These are phyloP conservation scores for Archivesica marissinica DNA, from an alignment of 1,140 invertebrate genomes.

Conservation along the genomic window DNA sequence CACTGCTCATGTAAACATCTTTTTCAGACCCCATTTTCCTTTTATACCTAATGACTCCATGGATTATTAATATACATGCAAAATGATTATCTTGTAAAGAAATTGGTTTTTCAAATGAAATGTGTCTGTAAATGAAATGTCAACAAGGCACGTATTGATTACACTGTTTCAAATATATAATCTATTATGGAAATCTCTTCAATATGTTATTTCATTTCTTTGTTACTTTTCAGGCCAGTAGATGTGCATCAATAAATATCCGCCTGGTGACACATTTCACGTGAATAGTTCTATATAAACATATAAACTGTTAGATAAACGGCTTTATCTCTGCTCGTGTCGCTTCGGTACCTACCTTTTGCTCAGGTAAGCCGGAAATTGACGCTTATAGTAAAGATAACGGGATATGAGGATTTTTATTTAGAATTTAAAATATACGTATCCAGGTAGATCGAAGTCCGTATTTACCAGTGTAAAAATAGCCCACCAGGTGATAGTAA, in stretches of 20 bases:
- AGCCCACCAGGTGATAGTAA: neutral
- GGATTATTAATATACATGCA: too few species aligned
- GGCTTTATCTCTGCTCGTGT: conserved; percentile 34
- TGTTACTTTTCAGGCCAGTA: neutral
- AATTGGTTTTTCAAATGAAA: too few species aligned
- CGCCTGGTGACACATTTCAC: conserved; percentile 20
- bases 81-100: too few species aligned
- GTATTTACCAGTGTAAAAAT: conserved; percentile 44
- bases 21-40: too few species aligned
- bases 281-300: conserved; percentile 57
- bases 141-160: neutral
- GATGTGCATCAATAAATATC: conserved; percentile 10
- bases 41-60: too few species aligned
- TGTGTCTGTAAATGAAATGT: too few species aligned
- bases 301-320: conserved; percentile 55
- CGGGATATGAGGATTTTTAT: conserved; percentile 60
- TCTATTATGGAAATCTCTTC: conserved; percentile 35
- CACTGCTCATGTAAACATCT: too few species aligned
- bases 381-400: conserved; percentile 59
- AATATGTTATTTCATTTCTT: conserved; percentile 53
- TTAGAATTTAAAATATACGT: conserved; percentile 62
- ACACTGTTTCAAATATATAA: neutral
- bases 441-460: conserved; percentile 50
- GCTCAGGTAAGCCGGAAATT: conserved; percentile 59
- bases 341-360: conserved; percentile 44